phyloP scores from a whole-genome alignment of 2,888 invertebrate species.

The Tetranychus piercei region DNA sequence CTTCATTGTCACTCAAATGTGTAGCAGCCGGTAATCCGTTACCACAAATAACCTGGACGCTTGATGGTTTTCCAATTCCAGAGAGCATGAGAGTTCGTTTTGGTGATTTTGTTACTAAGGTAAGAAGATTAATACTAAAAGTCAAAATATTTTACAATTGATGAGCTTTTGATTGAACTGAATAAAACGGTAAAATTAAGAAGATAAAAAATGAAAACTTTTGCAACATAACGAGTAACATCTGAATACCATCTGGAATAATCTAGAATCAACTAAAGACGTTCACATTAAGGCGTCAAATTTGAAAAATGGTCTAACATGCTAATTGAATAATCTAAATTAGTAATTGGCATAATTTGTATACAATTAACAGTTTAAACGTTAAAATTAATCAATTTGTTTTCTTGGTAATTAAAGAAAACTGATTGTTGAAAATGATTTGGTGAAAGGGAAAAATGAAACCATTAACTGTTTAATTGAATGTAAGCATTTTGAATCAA shows the following conservation, averaged over 20 bases:
- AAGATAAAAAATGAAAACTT: background rate
- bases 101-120: constrained; percentile 30
- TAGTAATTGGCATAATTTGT: background rate
- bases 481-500: background rate
- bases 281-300: background rate
- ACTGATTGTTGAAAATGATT: too few species aligned
- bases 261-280: too few species aligned
- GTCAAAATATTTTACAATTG: background rate
- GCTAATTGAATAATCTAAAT: too few species aligned
- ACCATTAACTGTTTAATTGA: background rate
- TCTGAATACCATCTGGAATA: too few species aligned
- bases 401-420: too few species aligned
- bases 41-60: constrained; percentile 29
- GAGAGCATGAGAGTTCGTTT: constrained; percentile 29
- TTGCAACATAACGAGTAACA: too few species aligned
- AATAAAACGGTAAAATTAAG: background rate
- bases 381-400: background rate
- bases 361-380: background rate
- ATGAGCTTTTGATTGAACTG: background rate
- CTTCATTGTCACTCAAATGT: constrained; percentile 29
- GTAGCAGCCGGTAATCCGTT: constrained; percentile 29
- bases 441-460: too few species aligned
- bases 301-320: background rate
- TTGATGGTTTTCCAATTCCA: constrained; percentile 31
- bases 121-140: constrained; percentile 7